phyloP scores from a whole-genome alignment of 2,888 invertebrate genomes.

The Drosophila stalkeri region DNA sequence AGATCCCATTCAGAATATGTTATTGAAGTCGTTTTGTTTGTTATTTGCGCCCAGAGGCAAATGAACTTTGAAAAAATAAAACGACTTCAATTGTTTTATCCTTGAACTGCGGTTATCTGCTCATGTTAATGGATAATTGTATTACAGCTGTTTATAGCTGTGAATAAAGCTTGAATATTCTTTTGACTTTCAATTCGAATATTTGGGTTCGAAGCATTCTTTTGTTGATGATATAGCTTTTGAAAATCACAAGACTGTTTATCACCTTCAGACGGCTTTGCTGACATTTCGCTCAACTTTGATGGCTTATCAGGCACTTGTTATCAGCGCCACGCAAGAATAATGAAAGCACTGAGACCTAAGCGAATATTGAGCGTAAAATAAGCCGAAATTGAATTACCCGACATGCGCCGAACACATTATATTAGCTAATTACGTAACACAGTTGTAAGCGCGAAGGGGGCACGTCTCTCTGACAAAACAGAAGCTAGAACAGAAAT shows the following conservation, averaged over 20 bases:
- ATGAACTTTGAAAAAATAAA: slow-evolving; percentile 34
- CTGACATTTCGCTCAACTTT: slow-evolving; percentile 32
- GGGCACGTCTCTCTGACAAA: slow-evolving; percentile 48
- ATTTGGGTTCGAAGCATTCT: not conserved
- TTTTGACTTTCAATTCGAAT: not conserved
- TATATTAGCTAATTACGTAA: slow-evolving; percentile 41
- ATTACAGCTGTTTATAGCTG: not conserved
- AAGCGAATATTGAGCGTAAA: slow-evolving; percentile 12
- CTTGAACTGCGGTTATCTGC: slow-evolving; percentile 35
- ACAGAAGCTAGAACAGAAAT: slow-evolving; percentile 28
- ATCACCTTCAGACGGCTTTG: slow-evolving; percentile 68
- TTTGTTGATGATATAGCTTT: slow-evolving; percentile 29
- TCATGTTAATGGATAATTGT: slow-evolving; percentile 7
- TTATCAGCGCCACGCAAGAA: slow-evolving; percentile 30
- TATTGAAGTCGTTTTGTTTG: slow-evolving; percentile 24
- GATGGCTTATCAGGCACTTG: slow-evolving; percentile 42
- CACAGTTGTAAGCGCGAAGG: slow-evolving; percentile 11
- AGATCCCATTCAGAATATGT: slow-evolving; percentile 11
- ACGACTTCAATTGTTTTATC: slow-evolving; percentile 27
- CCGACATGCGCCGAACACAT: slow-evolving; percentile 1
- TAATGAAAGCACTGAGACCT: not conserved
- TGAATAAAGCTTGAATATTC: not conserved
- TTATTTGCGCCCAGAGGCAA: slow-evolving; percentile 25
- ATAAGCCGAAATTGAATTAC: slow-evolving; percentile 12
- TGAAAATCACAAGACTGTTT: slow-evolving; percentile 64